Base-by-base conservation (phyloP, 1,140 invertebrate species). In the Drosophila obscura region DNA sequence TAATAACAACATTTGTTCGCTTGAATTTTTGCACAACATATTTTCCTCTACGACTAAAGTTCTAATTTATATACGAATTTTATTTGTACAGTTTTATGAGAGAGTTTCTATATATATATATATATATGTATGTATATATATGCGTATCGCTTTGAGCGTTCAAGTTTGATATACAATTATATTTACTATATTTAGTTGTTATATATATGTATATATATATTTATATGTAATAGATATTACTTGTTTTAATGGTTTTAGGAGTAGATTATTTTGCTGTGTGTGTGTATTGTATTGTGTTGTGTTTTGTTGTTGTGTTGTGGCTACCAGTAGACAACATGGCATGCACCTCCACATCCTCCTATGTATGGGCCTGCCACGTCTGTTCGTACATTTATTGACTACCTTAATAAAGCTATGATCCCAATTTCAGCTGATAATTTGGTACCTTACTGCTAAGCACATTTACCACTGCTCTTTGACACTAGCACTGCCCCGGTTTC, bases 361-460 rank as follows among this genome's bases (percentile, higher is more conserved):
- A 52, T 46, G 49, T 68, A 44, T 43, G 64, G 56, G 19, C 41
- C 39, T 53, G 50, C 55, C 51, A 69, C 66, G 28, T 56, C 15
- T 57, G 22, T 58, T 71, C 67, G 67, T 85, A 85, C 67, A 64
- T 77, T 87, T 87, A 88, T 90, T 72, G 80, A 91, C 90, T 91
- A 91, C 85, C 90, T 92, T 92, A 91, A 92, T 92, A 92, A 92
- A 92, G 91, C 91, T 92, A 92, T 92, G 91, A 90, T 92, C 91
- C 91, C 91, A 92, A 92, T 92, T 90, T 92, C 91, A 92, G 91
- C 91, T 92, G 91, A 92, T 92, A 92, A 90, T 91, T 78, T 92
- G 91, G 91, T 92, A 92, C 91, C 91, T 90, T 92, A 92, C 91
- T 90, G 91, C 91, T 92, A 92, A 92, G 91, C 82, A 60, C 72